phyloP scores from a whole-genome alignment of 2,113 vertebrate genomes.

The Beaufortia kweichowensis region DNA sequence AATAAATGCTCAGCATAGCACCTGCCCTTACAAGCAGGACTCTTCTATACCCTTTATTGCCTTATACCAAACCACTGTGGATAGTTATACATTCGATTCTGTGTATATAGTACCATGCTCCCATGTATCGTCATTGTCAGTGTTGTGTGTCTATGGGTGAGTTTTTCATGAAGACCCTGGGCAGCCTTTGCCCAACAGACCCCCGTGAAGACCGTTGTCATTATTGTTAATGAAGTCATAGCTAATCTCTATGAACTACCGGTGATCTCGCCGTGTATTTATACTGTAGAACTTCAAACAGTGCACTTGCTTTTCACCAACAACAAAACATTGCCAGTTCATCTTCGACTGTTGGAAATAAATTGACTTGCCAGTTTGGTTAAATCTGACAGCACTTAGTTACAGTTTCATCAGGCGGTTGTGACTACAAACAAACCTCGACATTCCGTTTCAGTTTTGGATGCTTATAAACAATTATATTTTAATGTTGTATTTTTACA shows the following conservation, averaged over 20 bases:
- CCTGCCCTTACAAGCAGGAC: neutral
- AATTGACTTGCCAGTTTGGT: neutral
- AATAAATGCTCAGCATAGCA: neutral
- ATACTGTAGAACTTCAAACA: constrained; percentile 13
- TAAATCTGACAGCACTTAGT: constrained; percentile 3
- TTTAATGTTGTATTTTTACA: constrained; percentile 33
- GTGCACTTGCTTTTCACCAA: neutral
- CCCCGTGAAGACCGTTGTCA: constrained; percentile 36
- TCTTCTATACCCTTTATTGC: neutral
- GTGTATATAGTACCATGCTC: constrained; percentile 13
- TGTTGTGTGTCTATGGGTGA: constrained; percentile 23
- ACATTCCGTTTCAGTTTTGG: constrained; percentile 37
- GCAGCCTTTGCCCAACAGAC: constrained; percentile 53
- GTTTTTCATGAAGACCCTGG: constrained; percentile 51
- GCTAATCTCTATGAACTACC: constrained; percentile 29
- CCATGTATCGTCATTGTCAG: constrained; percentile 17
- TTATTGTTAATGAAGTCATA: constrained; percentile 34
- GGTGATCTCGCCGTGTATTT: constrained; percentile 10
- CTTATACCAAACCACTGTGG: constrained; percentile 39
- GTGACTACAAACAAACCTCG: constrained; percentile 5
- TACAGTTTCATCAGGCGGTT: neutral
- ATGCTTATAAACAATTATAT: constrained; percentile 1
- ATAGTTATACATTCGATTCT: constrained; percentile 10
- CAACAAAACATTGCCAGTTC: neutral
- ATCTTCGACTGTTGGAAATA: neutral